Conservation (phyloP, 2,888 invertebrate genomes). For the Copidosoma aretas region DNA sequence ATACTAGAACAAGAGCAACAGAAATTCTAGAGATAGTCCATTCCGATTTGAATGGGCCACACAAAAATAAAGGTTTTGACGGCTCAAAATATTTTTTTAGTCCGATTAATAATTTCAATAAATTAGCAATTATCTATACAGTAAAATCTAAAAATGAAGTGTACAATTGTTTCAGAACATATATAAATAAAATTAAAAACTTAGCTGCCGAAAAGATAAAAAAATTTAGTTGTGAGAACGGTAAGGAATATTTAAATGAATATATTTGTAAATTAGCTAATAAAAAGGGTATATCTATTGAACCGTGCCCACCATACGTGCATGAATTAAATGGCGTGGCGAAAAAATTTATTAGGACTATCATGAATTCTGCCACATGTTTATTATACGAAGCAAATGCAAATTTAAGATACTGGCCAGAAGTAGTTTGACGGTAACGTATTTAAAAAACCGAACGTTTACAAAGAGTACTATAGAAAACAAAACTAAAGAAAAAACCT, state of each 20-base stretch:
- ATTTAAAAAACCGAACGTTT: no score
- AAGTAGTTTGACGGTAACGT: no score
- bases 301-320: no score
- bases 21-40: constrained; percentile 10
- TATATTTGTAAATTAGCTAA: background rate
- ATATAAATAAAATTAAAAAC: constrained; percentile 15
- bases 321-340: no score
- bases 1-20: constrained; percentile 3
- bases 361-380: no score
- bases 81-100: constrained; percentile 5
- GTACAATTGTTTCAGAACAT: constrained; percentile 14
- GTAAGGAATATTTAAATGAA: constrained; percentile 14
- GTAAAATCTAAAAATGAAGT: constrained; percentile 9
- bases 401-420: no score
- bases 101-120: constrained; percentile 12
- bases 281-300: no score
- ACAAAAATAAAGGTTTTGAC: background rate
- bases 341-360: no score
- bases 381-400: no score
- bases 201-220: constrained; percentile 4
- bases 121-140: constrained; percentile 3
- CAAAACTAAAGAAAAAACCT: no score
- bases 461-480: no score
- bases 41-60: constrained; percentile 26
- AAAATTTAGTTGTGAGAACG: constrained; percentile 18